A percentile compares a stretch with the other conserved stretches of the same genome.
Conservation (phyloP, 1,140 invertebrate species). For the Pentalonia nigronervosa region DNA sequence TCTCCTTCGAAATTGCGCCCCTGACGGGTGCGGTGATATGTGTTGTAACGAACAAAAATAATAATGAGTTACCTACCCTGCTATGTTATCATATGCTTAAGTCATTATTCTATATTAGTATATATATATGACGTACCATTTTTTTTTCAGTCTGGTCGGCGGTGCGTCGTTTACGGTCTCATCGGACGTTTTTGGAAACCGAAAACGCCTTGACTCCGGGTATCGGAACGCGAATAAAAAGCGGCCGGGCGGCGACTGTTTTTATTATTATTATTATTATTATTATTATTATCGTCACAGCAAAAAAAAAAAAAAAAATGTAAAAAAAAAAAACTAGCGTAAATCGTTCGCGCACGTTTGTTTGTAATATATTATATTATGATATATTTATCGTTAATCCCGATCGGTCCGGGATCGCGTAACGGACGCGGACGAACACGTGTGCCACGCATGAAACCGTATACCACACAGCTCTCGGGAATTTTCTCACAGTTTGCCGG, state of each 20-base stretch:
- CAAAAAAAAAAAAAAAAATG: background rate
- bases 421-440: conserved; percentile 45
- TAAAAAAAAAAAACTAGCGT: no score
- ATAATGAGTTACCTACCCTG: background rate
- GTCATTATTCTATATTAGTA: background rate
- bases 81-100: background rate
- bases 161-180: background rate
- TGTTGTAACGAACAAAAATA: background rate
- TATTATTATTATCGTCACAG: background rate
- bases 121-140: conserved; percentile 47
- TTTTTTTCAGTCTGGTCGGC: background rate
- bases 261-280: background rate
- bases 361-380: background rate
- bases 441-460: conserved; percentile 33
- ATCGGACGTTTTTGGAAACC: background rate
- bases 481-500: conserved; percentile 35
- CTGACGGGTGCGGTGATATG: no score
- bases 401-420: background rate
- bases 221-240: background rate
- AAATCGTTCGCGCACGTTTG: background rate
- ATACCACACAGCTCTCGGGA: conserved; percentile 11
- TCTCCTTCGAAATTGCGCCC: background rate
- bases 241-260: background rate
- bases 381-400: background rate
- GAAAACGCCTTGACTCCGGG: background rate